Evolutionary conservation across 1,140 invertebrate species (phyloP), one percentile per base, ranked within the genome.

Genomic region (Sycobia sp.): DNA sequence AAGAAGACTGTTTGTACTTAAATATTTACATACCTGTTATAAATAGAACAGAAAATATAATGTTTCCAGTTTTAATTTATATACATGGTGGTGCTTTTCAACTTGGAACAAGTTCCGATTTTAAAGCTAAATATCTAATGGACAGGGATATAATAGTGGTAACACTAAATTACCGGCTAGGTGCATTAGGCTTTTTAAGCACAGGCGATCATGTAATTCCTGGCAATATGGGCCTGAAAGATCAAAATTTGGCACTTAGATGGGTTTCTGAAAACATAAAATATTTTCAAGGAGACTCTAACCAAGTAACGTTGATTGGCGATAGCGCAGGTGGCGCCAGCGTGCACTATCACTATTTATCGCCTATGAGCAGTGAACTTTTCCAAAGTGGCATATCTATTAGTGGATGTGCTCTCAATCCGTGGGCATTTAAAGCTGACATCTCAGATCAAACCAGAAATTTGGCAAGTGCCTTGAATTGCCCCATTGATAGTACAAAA

Each of bases 221-320:
- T n/a, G 86, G 89, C 47, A 86, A 91, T 80, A 87, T 84, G 70
- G 89, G 87, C 0, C 72, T 90, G 2, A 86, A 89, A 72, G 84
- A 86, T 71, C 76, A 83, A 46, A 62, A 73, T 16, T 69, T 77
- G 16, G 79, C 69, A 1, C 56, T 84, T 11, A 67, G 71, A 53
- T 85, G 82, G 82, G 67, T 86, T 3, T 39, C 79, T 66, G 58
- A 74, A 67, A 72, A 85, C 76, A 73, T 78, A 72, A n/a, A 44
- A 2, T 11, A 47, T 4, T 78, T 79, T n/a, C 66, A 71, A 22
- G 73, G 73, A 7, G 57, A 75, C 61, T 66, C 71, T n/a, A 47
- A 59, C 0, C 71, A 75, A 0, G 79, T 86, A 13, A 85, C 83
- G 2, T 81, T 85, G 36, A 84, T 85, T 65, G 84, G 84, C 0